Evolutionary conservation across 1,140 invertebrate species (phyloP).

Genomic region (Leptestheria dahalacensis): DNA sequence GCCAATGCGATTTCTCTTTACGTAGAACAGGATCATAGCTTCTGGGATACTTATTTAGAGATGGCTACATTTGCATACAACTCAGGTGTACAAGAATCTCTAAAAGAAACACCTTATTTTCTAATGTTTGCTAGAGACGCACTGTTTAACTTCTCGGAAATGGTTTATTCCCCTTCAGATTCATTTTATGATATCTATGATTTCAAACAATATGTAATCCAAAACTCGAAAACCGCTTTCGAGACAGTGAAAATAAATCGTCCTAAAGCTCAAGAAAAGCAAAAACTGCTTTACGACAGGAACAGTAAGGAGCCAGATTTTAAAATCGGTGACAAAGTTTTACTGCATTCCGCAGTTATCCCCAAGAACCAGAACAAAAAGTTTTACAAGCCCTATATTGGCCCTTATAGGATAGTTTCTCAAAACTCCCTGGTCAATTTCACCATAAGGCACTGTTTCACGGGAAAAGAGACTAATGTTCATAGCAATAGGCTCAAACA

Average conservation of each 20-base stretch:
- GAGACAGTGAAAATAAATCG: neutral
- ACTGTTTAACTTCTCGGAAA: neutral
- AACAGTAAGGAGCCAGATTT: neutral
- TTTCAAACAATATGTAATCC: neutral
- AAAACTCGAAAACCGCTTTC: neutral
- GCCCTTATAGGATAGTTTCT: neutral
- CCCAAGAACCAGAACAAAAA: neutral
- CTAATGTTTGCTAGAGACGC: neutral
- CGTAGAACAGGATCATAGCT: neutral
- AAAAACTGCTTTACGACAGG: neutral
- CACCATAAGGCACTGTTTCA: neutral
- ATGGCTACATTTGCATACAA: neutral
- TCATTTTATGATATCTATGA: neutral
- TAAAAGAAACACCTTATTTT: constrained; percentile 2
- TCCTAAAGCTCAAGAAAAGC: neutral
- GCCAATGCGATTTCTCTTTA: neutral
- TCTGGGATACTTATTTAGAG: neutral
- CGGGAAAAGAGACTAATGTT: neutral
- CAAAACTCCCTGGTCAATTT: neutral
- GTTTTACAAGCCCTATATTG: neutral
- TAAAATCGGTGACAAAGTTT: constrained; percentile 1
- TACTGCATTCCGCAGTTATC: neutral
- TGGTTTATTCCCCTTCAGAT: neutral
- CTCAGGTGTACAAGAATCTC: neutral
- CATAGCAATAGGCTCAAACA: neutral